Percentiles rank a stretch among this genome's conserved stretches.
Evolutionary conservation across 2,888 invertebrate species (phyloP).

Genomic region (Dexiosoma caninum): DNA sequence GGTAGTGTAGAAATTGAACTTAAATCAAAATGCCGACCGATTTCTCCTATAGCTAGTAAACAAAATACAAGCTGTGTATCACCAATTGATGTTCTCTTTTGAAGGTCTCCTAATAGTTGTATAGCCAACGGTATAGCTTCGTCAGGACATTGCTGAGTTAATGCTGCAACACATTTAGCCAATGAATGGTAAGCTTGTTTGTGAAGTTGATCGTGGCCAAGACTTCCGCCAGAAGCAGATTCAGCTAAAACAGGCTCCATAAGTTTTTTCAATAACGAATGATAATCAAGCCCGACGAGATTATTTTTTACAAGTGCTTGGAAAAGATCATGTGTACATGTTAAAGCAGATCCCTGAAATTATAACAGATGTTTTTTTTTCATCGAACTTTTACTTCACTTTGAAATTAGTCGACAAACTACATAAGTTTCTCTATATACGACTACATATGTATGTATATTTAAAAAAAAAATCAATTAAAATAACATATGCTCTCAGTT

Average conservation of each 20-base stretch:
- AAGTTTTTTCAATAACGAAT: constrained; percentile 87
- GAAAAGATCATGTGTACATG: constrained; percentile 94
- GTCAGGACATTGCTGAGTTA: constrained; percentile 88
- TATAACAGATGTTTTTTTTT: too few species aligned
- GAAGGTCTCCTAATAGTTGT: constrained; percentile 85
- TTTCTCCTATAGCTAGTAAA: constrained; percentile 96
- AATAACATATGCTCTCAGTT: too few species aligned
- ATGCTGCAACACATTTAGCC: constrained; percentile 96
- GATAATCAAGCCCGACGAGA: constrained; percentile 88
- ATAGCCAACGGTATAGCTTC: constrained; percentile 84
- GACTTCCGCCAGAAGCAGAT: constrained; percentile 69
- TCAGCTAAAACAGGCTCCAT: constrained; percentile 82
- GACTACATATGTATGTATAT: too few species aligned
- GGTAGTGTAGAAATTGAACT: constrained; percentile 87
- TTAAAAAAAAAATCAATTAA: too few species aligned
- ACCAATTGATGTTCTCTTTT: constrained; percentile 79
- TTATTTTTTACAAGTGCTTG: constrained; percentile 92
- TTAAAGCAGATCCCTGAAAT: constrained; percentile 88
- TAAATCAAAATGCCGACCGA: constrained; percentile 93
- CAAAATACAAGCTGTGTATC: constrained; percentile 95
- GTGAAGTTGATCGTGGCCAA: constrained; percentile 79
- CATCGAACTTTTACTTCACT: too few species aligned
- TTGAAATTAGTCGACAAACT: too few species aligned
- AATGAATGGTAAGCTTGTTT: constrained; percentile 94
- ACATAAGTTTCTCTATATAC: too few species aligned